phyloP scores from a whole-genome alignment of 2,113 vertebrate species.

The Ictidomys tridecemlineatus region DNA sequence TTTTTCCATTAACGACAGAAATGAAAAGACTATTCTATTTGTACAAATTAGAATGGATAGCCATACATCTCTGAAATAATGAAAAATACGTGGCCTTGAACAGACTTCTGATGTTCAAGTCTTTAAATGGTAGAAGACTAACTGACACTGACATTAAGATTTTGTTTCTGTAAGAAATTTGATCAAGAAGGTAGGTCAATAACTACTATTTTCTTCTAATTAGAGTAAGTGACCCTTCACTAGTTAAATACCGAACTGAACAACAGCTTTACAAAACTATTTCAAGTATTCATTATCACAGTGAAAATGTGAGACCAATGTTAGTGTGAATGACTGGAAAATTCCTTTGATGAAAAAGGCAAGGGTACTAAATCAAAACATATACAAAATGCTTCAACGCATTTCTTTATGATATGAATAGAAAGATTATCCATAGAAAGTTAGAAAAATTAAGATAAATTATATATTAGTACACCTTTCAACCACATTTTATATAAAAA shows the following conservation, averaged over 20 bases:
- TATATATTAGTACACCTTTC: conserved; percentile 96
- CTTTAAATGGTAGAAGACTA: conserved; percentile 74
- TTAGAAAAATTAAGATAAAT: conserved; percentile 97
- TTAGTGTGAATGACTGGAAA: conserved; percentile 85
- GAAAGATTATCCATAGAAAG: conserved; percentile 97
- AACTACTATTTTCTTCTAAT: conserved; percentile 79
- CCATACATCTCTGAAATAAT: conserved; percentile 42
- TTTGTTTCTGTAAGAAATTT: conserved; percentile 79
- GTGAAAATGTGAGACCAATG: conserved; percentile 91
- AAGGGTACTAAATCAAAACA: conserved; percentile 90
- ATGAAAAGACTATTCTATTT: conserved; percentile 47
- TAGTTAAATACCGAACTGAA: conserved; percentile 84
- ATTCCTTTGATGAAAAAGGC: conserved; percentile 89
- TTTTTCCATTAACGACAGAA: conserved; percentile 57
- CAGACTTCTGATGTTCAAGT: conserved; percentile 64
- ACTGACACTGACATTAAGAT: conserved; percentile 72
- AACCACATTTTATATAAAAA: conserved; percentile 94
- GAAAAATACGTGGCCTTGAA: conserved; percentile 59
- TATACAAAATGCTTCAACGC: conserved; percentile 93
- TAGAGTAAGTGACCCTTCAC: conserved; percentile 81
- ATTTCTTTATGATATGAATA: conserved; percentile 94
- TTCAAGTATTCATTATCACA: conserved; percentile 93
- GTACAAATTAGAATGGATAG: conserved; percentile 68
- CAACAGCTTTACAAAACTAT: conserved; percentile 88
- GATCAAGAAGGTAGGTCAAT: conserved; percentile 64